A percentile compares a stretch with the other conserved stretches of the same genome.
These are phyloP conservation scores for Cephalopholis sonnerati DNA, from an alignment of 2,113 vertebrate genomes.

Conservation along the genomic window DNA sequence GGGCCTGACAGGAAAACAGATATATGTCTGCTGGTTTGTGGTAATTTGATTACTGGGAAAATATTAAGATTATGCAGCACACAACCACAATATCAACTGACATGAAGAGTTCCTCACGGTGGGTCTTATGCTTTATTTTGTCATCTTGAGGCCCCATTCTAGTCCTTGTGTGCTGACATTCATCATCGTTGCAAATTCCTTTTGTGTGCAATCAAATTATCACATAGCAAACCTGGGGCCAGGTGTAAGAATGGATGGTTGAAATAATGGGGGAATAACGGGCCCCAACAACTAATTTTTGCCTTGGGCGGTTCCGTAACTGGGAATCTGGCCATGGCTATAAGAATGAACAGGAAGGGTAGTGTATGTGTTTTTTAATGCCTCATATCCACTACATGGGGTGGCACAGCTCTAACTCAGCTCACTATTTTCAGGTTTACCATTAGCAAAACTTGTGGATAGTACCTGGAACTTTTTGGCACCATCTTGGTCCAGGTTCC, in stretches of 20 bases:
- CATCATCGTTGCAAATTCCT: neutral
- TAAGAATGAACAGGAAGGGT: neutral
- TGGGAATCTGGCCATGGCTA: neutral
- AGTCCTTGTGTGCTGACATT: slow-evolving; percentile 3
- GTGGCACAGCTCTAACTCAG: too few relatives aligned
- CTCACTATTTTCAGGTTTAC: too few relatives aligned
- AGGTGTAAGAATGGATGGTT: neutral
- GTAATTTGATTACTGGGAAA: slow-evolving; percentile 4
- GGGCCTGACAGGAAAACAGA: neutral
- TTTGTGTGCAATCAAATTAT: neutral
- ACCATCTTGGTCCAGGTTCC: too few relatives aligned
- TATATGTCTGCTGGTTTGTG: neutral
- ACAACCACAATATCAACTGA: slow-evolving; percentile 4
- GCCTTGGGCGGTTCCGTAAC: neutral
- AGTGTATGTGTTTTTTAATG: neutral
- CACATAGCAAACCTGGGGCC: neutral
- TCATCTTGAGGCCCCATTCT: neutral
- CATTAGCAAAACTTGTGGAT: too few relatives aligned
- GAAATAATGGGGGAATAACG: neutral
- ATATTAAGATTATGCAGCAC: neutral
- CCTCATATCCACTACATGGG: too few relatives aligned
- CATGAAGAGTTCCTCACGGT: neutral
- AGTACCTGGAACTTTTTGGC: too few relatives aligned
- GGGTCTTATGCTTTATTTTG: neutral
- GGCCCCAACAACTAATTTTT: neutral